These are phyloP conservation scores for Kryphioiulus occultus DNA, from an alignment of 2,888 invertebrate genomes.

Conservation along the genomic window DNA sequence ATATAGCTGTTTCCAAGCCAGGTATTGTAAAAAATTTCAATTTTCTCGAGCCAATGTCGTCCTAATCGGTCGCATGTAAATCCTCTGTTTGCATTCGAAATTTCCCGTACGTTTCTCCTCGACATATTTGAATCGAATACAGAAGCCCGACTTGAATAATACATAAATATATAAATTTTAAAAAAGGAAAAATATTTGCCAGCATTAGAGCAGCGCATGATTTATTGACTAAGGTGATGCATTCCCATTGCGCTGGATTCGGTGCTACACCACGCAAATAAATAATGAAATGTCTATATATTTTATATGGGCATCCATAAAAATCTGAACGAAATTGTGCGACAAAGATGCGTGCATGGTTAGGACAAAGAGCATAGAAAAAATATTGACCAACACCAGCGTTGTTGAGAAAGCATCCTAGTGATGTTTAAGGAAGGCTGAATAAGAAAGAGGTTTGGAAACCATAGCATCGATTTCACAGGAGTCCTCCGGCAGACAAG, in stretches of 20 bases:
- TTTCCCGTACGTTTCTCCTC: not conserved
- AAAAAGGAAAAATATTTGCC: not conserved
- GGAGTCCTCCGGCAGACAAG: constrained; percentile 8
- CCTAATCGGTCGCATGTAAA: not conserved
- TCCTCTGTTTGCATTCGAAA: not conserved
- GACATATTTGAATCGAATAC: not conserved
- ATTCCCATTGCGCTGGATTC: not conserved
- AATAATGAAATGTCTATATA: constrained; percentile 39
- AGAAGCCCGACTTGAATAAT: not conserved
- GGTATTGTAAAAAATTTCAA: not conserved
- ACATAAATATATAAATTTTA: constrained; percentile 16
- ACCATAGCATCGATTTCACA: constrained; percentile 18
- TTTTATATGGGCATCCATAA: not conserved
- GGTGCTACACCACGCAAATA: not conserved
- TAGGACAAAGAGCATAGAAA: not conserved
- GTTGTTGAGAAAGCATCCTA: not conserved
- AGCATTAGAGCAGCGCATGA: constrained; percentile 11
- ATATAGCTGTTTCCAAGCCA: not conserved
- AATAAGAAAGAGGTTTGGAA: not conserved
- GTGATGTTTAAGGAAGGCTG: not conserved
- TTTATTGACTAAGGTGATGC: constrained; percentile 10
- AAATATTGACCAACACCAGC: not conserved
- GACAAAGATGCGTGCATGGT: not conserved
- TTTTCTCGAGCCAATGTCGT: not conserved
- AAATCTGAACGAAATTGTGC: constrained; percentile 29